A percentile compares a stretch with the other conserved stretches of the same genome.
Conservation (phyloP, 2,888 invertebrate genomes). For the Mylabris sibirica region DNA sequence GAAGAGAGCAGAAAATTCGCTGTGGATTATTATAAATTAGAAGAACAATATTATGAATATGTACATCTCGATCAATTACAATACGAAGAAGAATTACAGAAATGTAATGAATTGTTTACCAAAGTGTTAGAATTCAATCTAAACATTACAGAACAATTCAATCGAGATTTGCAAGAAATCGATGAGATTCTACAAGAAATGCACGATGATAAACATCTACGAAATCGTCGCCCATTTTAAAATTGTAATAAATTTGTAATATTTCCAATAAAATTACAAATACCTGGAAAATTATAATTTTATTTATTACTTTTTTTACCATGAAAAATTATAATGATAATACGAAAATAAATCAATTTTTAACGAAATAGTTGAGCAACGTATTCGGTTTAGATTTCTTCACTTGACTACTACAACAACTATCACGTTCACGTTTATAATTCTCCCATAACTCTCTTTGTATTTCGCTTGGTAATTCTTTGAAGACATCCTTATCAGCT, state of each 20-base stretch:
- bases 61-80: background rate
- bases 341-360: constrained; percentile 14
- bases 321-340: background rate
- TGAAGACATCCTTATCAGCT: constrained; percentile 74
- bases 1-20: too few relatives aligned
- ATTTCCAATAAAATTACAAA: background rate
- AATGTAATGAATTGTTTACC: background rate
- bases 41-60: background rate
- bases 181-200: background rate
- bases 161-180: background rate
- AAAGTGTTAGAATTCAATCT: background rate
- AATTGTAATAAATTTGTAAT: background rate
- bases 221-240: background rate
- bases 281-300: background rate
- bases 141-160: background rate
- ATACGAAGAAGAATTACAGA: background rate
- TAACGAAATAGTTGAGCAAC: constrained; percentile 72
- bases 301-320: background rate
- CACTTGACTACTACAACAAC: constrained; percentile 61
- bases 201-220: background rate
- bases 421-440: constrained; percentile 62
- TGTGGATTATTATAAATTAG: too few relatives aligned
- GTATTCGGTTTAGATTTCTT: constrained; percentile 70
- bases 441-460: constrained; percentile 77
- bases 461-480: constrained; percentile 74